Base-by-base conservation (phyloP, 2,113 vertebrate genomes). In the Phyllopteryx taeniolatus region DNA sequence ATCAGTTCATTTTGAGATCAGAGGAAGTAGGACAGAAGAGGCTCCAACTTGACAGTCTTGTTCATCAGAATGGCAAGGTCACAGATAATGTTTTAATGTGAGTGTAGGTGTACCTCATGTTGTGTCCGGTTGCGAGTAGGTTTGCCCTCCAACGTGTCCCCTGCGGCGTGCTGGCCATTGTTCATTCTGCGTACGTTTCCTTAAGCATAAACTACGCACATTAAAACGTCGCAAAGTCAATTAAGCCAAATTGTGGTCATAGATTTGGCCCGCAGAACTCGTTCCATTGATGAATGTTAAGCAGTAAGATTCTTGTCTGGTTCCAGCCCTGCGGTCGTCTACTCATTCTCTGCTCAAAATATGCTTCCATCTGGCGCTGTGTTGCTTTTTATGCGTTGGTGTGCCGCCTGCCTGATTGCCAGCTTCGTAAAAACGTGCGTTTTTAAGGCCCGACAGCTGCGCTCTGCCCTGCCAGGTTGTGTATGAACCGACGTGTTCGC, bases 291-390 rank as follows among this genome's bases (percentile, higher is more conserved):
- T 31, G 56, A n/a, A 59, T 59, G 56, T 27, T 14, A 22, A 27
- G 12, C 56, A 6, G 56, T 59, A 59, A 59, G 56, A 59, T 59
- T 59, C 22, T 31, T 31, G 12, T 31, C 56, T 59, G 22, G 10
- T 31, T 57, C 5, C 56, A 59, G 5, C 56, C 22, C 56, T 13
- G 27, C 56, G 9, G 22, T 31, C 12, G 12, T 59, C 56, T 14
- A 4, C 11, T 59, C n/a, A 22, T 53, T 53, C 8, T 62, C 56
- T 66, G 57, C 76, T 78, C 35, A 75, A 76, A 83, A 83, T 79
- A 75, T 56, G 73, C 51, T 46, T 72, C 74, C 80, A 86, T 83
- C 68, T 79, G 72, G 59, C 39, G 35, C 56, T 65, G 20, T 64
- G 42, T 59, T 73, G 73, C 56, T 61, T 43, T 56, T 67, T 78